A percentile compares a stretch with the other conserved stretches of the same genome.
Evolutionary conservation across 2,797 vertebrate genomes (phyloP).

Genomic region (Silurus aristotelis): DNA sequence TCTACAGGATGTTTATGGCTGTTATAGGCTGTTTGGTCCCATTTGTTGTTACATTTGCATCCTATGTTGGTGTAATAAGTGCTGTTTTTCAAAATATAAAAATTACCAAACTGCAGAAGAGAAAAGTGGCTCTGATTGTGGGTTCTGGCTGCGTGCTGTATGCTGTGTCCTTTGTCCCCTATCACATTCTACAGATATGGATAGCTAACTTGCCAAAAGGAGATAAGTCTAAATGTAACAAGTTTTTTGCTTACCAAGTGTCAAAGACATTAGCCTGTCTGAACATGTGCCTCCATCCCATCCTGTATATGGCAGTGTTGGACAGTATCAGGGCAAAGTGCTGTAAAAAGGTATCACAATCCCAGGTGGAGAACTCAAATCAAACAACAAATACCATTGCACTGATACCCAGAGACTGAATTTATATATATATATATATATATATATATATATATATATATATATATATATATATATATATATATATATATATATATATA

Average conservation of each 20-base stretch:
- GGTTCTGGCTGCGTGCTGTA: slow-evolving; percentile 71
- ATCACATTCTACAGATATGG: slow-evolving; percentile 69
- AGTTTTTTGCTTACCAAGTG: slow-evolving; percentile 69
- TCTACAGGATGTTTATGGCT: slow-evolving; percentile 69
- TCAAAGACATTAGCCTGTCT: slow-evolving; percentile 75
- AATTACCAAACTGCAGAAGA: slow-evolving; percentile 70
- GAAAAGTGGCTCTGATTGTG: slow-evolving; percentile 73
- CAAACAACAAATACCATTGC: no score
- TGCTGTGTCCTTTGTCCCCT: slow-evolving; percentile 78
- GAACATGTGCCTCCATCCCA: slow-evolving; percentile 76
- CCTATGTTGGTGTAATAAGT: slow-evolving; percentile 70
- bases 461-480: no score
- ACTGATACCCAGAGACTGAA: no score
- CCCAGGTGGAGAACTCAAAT: no score
- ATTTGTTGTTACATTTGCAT: slow-evolving; percentile 74
- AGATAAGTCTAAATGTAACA: background rate
- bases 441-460: no score
- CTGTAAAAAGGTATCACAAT: slow-evolving; percentile 64
- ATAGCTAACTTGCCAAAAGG: slow-evolving; percentile 50
- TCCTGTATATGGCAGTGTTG: no score
- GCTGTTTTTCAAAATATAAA: slow-evolving; percentile 70
- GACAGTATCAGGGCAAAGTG: no score
- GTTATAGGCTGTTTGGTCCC: slow-evolving; percentile 76
- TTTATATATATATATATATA: no score
- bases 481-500: no score